Evolutionary conservation across 2,888 invertebrate species (phyloP).

Genomic region (Zonitis immaculata): DNA sequence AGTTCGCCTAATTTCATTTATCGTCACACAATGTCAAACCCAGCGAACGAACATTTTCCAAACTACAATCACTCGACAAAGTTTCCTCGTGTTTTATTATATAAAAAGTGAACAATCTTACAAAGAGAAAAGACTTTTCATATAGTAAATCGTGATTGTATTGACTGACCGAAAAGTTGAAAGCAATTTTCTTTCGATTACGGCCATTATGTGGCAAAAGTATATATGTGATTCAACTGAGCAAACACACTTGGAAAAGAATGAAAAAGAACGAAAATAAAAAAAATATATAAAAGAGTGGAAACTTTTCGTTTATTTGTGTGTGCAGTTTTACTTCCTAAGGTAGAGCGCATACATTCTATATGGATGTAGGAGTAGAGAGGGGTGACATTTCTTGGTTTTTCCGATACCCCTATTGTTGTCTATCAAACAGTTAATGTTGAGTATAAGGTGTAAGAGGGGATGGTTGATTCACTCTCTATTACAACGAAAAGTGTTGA

Average conservation of each 20-base stretch:
- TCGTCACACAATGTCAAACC: conserved; percentile 1
- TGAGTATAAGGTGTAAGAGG: conserved; percentile 12
- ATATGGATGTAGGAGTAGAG: not conserved
- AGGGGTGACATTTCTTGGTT: not conserved
- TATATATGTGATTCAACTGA: conserved; percentile 41
- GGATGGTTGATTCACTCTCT: not conserved
- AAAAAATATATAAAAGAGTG: too few species aligned
- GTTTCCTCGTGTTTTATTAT: not conserved
- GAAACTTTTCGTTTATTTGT: conserved; percentile 18
- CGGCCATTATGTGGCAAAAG: conserved; percentile 42
- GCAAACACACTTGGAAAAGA: conserved; percentile 38
- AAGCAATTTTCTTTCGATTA: conserved; percentile 46
- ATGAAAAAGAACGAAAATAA: too few species aligned
- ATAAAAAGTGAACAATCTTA: conserved; percentile 21
- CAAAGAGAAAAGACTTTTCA: conserved; percentile 30
- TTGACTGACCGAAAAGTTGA: conserved; percentile 40
- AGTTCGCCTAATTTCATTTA: conserved; percentile 1
- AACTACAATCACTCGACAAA: conserved; percentile 2
- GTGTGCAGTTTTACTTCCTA: not conserved
- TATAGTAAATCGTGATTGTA: conserved; percentile 37
- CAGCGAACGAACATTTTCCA: not conserved
- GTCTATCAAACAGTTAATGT: too few species aligned
- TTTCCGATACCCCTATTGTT: too few species aligned
- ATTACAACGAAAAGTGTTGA: conserved; percentile 38
- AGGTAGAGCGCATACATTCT: too few species aligned